Evolutionary conservation across 2,113 vertebrate genomes (phyloP).

Genomic region (Chitala chitala): DNA sequence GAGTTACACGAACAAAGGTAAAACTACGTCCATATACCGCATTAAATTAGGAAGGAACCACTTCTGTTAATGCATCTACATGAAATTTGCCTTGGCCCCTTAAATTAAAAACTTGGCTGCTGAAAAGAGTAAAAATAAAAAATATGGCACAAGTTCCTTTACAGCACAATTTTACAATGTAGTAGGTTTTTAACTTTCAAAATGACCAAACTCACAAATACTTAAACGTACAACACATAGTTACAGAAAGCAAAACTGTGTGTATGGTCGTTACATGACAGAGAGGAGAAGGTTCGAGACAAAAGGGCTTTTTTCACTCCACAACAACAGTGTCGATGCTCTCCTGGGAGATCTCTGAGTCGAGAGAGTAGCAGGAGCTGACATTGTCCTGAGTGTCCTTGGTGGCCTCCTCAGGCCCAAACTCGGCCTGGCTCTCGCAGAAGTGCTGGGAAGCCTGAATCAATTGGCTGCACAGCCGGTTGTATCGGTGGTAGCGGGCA

Average conservation of each 20-base stretch:
- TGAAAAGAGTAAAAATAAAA: not conserved
- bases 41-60: not conserved
- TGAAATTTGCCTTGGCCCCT: not conserved
- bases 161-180: slow-evolving; percentile 18
- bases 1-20: not conserved
- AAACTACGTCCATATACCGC: not conserved
- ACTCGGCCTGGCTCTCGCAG: slow-evolving; percentile 56
- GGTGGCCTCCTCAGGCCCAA: slow-evolving; percentile 56
- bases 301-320: slow-evolving; percentile 59
- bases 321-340: slow-evolving; percentile 73
- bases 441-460: slow-evolving; percentile 71
- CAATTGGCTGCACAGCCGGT: slow-evolving; percentile 64
- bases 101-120: slow-evolving; percentile 4
- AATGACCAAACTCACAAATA: slow-evolving; percentile 14
- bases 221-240: slow-evolving; percentile 15
- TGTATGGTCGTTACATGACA: not conserved
- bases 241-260: not conserved
- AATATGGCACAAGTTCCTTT: slow-evolving; percentile 11
- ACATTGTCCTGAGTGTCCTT: slow-evolving; percentile 71
- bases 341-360: slow-evolving; percentile 81
- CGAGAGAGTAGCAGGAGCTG: slow-evolving; percentile 77
- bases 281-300: not conserved
- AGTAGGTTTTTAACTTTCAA: slow-evolving; percentile 3
- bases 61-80: slow-evolving; percentile 9
- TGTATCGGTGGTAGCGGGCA: slow-evolving; percentile 72